These are phyloP conservation scores for Dilophus febrilis DNA, from an alignment of 2,888 invertebrate species.

Conservation along the genomic window DNA sequence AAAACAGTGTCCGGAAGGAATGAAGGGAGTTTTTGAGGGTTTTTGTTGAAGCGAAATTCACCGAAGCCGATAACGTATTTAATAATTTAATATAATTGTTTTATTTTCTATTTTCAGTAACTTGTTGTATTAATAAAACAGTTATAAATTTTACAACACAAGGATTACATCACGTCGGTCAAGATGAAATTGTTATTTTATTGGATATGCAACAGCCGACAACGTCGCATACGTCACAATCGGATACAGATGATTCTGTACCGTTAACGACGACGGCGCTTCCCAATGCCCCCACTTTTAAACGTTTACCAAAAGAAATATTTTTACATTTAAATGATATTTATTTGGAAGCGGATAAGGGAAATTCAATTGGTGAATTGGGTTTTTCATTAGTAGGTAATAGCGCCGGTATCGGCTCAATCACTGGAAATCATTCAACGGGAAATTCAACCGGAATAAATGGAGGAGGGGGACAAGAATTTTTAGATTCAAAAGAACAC, in stretches of 20 bases:
- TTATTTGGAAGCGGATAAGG: conserved; percentile 52
- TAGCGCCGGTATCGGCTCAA: no score
- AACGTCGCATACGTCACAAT: no score
- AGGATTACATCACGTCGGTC: conserved; percentile 63
- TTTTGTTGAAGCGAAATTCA: not conserved
- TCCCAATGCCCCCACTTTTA: no score
- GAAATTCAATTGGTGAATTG: conserved; percentile 50
- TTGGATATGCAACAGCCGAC: conserved; percentile 50
- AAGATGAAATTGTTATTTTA: conserved; percentile 63
- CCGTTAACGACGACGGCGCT: no score
- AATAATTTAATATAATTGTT: not conserved
- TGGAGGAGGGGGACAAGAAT: no score
- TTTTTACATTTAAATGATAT: conserved; percentile 55
- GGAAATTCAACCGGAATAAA: no score
- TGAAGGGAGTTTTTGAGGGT: no score
- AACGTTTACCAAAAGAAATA: conserved; percentile 49
- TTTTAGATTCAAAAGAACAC: conserved; percentile 53
- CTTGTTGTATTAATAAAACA: conserved; percentile 53
- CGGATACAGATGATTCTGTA: no score
- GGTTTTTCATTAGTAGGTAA: conserved; percentile 40
- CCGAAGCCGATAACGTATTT: no score
- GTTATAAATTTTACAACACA: conserved; percentile 63
- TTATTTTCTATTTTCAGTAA: conserved; percentile 35
- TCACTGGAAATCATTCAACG: no score
- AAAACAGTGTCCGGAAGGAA: not conserved